Evolutionary conservation across 2,888 invertebrate genomes (phyloP).

Genomic region (Pharmacophagus antenor): DNA sequence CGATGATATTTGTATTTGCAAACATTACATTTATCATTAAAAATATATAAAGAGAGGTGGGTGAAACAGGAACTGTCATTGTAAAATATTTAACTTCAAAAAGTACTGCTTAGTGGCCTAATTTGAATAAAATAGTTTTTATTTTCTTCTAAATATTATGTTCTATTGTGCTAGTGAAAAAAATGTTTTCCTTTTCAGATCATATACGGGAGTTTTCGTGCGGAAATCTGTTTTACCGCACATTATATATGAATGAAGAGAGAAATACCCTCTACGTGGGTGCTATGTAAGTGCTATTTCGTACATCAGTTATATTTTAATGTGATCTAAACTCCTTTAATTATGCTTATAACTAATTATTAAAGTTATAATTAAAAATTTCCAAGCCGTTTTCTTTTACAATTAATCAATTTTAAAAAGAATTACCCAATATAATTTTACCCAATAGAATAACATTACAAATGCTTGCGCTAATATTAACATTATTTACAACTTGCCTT

Average conservation of each 20-base stretch:
- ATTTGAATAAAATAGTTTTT: too few relatives aligned
- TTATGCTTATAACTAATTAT: not conserved
- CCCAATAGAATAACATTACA: not conserved
- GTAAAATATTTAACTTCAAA: too few relatives aligned
- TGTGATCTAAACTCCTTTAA: not conserved
- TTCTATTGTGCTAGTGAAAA: not conserved
- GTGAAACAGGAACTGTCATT: too few relatives aligned
- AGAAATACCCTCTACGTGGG: conserved; percentile 83
- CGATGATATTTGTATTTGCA: not conserved
- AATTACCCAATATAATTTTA: not conserved
- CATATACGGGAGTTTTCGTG: conserved; percentile 83
- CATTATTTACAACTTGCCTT: conserved; percentile 13
- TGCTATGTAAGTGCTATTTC: conserved; percentile 79
- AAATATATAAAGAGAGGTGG: too few relatives aligned
- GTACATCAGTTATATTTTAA: conserved; percentile 7
- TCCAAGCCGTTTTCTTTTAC: not conserved
- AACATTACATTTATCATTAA: not conserved
- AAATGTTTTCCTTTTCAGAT: conserved; percentile 68
- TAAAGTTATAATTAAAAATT: not conserved
- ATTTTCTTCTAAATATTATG: too few relatives aligned
- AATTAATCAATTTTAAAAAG: not conserved
- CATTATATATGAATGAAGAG: conserved; percentile 81
- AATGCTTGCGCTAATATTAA: conserved; percentile 10
- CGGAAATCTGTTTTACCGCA: conserved; percentile 82
- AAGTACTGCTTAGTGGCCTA: too few relatives aligned